Base-by-base conservation (phyloP, 2,888 invertebrate genomes). In the Omphaloscelis lunosa region DNA sequence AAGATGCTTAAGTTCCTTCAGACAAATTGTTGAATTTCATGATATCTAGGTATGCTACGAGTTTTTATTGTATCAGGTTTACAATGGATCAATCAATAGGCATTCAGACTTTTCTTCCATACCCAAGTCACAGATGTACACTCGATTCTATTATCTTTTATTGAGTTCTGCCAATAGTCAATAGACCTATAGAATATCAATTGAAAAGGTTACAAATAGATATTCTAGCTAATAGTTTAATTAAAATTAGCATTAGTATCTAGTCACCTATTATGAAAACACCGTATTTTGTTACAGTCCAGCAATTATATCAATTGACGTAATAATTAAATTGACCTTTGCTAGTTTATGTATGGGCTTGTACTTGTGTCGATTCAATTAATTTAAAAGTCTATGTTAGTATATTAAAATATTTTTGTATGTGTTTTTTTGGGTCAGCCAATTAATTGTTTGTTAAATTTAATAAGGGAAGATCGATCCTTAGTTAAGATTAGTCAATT, bases 241-340 rank as follows among this genome's bases (percentile, higher is more conserved):
- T 66, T 66, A 12, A 5, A 27, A 27, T 27, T 58, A 17, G 27
- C 15, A 27, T 27, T 15, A 58, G 7, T 27, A 17, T 15, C 2
- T 53, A 34, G 20, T 15, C 23, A 66, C 8, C 20, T 27, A 63
- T 9, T 23, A 53, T n/a, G 29, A 29, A 67, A 51, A 62, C 27
- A 51, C 15, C 27, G 59, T 66, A 45, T 70, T 75, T 67, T 34
- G 29, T 58, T 45, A 53, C 29, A 62, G 56, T 58, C 27, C 11
- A 34, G 27, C 41, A 17, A 59, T 59, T 75, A 69, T 27, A 69
- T 51, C 23, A 76, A 76, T 82, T 76, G 70, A 58, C 34, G 29
- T 68, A 51, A 61, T 82, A 61, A 70, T 27, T 67, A 8, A 62
- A 63, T 82, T 77, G 83, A 59, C 78, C 83, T 82, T 66, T 61